Conservation (phyloP, 2,113 vertebrate species). For the Isurus oxyrinchus region DNA sequence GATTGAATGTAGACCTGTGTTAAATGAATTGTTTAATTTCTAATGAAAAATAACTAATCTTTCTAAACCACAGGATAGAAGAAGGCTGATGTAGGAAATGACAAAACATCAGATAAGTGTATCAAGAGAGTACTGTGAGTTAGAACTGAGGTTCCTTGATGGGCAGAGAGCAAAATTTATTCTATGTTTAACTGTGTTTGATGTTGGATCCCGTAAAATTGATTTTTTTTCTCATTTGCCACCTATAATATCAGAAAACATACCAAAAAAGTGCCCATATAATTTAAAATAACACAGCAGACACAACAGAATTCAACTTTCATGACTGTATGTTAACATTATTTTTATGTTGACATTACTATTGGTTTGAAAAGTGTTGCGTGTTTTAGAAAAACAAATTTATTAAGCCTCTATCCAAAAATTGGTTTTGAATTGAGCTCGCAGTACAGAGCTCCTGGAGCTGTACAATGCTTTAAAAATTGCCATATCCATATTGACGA, state of each 20-base stretch:
- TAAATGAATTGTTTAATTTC: neutral
- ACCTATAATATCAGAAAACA: neutral
- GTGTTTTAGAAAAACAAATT: too few relatives aligned
- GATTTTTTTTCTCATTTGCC: neutral
- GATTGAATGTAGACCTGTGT: neutral
- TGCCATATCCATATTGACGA: too few relatives aligned
- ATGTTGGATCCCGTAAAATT: neutral
- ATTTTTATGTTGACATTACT: too few relatives aligned
- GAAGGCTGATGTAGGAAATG: neutral
- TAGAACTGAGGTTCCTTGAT: too few relatives aligned
- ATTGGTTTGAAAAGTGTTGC: too few relatives aligned
- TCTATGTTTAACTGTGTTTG: neutral
- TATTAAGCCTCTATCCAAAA: too few relatives aligned
- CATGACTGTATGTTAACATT: too few relatives aligned
- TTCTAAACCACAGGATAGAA: neutral
- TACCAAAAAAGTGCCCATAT: neutral
- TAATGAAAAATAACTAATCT: neutral
- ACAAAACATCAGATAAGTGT: neutral
- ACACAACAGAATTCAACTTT: neutral
- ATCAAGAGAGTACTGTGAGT: too few relatives aligned
- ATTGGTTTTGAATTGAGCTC: too few relatives aligned
- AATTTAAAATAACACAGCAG: neutral
- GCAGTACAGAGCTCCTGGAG: too few relatives aligned
- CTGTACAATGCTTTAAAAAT: too few relatives aligned
- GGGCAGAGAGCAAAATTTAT: neutral